A percentile compares a stretch with the other conserved stretches of the same genome.
phyloP scores from a whole-genome alignment of 2,113 vertebrate genomes.

The Danio rerio region GRCz12tu NC_133180.1:24819001-24819500 shows the following conservation, averaged over 20 bases:
- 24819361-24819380: not conserved
- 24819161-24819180: slow-evolving; percentile 95
- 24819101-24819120: too few relatives aligned
- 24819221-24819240: slow-evolving; percentile 93
- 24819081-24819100: too few relatives aligned
- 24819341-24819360: not conserved
- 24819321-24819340: not conserved
- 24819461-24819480: not conserved
- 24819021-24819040: slow-evolving; percentile 82
- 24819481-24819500: not conserved
- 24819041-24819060: slow-evolving; percentile 81
- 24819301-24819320: slow-evolving; percentile 5
- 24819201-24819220: slow-evolving; percentile 93
- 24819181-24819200: slow-evolving; percentile 90
- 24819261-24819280: not conserved
- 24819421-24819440: not conserved
- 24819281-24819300: not conserved
- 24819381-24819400: not conserved
- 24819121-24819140: slow-evolving; percentile 77
- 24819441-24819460: not conserved
- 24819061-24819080: too few relatives aligned
- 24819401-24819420: not conserved
- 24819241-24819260: slow-evolving; percentile 73
- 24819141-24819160: slow-evolving; percentile 91
- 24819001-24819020: slow-evolving; percentile 89